phyloP scores from a whole-genome alignment of 2,113 vertebrate species.

The Larimichthys polyactis region DNA sequence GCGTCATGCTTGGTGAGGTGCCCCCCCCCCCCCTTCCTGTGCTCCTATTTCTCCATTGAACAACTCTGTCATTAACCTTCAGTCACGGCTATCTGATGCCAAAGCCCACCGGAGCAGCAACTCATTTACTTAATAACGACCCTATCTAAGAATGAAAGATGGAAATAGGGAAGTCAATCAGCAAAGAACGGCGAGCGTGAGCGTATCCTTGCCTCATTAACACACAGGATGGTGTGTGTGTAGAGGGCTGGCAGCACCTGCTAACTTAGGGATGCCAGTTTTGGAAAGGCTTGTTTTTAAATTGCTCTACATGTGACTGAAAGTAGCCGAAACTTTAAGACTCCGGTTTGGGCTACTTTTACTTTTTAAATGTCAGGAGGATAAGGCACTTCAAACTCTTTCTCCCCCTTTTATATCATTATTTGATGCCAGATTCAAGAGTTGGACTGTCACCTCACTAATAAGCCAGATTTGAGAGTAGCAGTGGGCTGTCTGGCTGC shows the following conservation, averaged over 20 bases:
- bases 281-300: neutral
- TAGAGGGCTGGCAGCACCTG: conserved; percentile 20
- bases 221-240: conserved; percentile 17
- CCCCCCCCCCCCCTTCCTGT: neutral
- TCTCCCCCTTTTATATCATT: conserved; percentile 15
- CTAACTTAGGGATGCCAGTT: conserved; percentile 9
- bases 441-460: conserved; percentile 47
- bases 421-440: conserved; percentile 38
- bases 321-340: conserved; percentile 17
- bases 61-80: conserved; percentile 78
- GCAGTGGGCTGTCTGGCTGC: conserved; percentile 27
- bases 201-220: conserved; percentile 60
- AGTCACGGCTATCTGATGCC: conserved; percentile 72
- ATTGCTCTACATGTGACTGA: neutral
- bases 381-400: conserved; percentile 24
- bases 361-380: conserved; percentile 12
- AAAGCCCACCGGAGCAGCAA: conserved; percentile 67
- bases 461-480: conserved; percentile 54
- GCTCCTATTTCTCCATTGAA: conserved; percentile 43
- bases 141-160: conserved; percentile 54
- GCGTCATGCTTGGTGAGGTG: conserved; percentile 27
- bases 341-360: neutral
- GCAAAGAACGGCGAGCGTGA: conserved; percentile 39
- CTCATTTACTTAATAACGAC: conserved; percentile 77
- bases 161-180: conserved; percentile 65